Evolutionary conservation across 2,113 vertebrate genomes (phyloP).

Genomic region (Psophia crepitans): DNA sequence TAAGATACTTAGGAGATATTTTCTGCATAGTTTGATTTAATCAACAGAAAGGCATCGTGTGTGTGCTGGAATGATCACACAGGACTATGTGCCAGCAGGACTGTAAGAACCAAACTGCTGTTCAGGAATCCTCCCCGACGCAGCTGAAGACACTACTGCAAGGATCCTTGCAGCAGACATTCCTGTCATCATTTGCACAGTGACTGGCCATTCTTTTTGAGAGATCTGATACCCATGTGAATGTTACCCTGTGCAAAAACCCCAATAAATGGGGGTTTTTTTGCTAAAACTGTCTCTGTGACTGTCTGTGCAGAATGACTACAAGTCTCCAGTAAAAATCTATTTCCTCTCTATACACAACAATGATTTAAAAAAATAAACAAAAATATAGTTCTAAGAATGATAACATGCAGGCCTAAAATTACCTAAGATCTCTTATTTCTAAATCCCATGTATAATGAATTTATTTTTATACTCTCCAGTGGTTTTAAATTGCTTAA

Average conservation of each 20-base stretch:
- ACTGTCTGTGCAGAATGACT: background rate
- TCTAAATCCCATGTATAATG: background rate
- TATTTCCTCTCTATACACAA: background rate
- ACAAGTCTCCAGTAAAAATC: background rate
- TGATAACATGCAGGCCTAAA: background rate
- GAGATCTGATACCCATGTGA: background rate
- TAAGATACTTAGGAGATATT: background rate
- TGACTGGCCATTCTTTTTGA: background rate
- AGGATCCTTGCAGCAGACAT: background rate
- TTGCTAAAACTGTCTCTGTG: background rate
- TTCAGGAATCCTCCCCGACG: background rate
- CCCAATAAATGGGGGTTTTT: fast-evolving
- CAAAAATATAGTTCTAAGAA: background rate
- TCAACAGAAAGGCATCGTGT: background rate
- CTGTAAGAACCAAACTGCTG: background rate
- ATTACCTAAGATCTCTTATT: background rate
- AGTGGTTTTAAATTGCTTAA: background rate
- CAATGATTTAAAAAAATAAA: background rate
- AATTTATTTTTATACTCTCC: background rate
- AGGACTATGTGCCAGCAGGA: background rate
- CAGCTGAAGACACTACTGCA: background rate
- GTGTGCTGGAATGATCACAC: background rate
- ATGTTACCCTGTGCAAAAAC: background rate
- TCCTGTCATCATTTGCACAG: background rate
- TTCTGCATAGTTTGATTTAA: background rate